Conservation (phyloP, 2,113 vertebrate genomes). For the Actenoides hombroni region DNA sequence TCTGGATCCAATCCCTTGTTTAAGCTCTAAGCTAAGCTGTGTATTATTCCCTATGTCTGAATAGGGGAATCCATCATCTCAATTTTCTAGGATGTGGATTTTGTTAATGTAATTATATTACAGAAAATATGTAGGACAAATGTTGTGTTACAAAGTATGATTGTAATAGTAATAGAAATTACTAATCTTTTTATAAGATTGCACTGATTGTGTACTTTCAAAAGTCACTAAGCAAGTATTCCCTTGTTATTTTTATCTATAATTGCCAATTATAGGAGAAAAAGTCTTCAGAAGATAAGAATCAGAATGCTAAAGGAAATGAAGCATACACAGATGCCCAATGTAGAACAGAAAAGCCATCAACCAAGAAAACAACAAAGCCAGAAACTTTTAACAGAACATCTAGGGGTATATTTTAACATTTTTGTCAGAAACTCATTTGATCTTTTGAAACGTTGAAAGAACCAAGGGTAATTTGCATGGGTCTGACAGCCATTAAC, state of each 20-base stretch:
- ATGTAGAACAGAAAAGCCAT: background rate
- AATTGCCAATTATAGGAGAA: conserved; percentile 47
- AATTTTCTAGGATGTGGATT: background rate
- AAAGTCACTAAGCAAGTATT: background rate
- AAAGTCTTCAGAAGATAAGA: background rate
- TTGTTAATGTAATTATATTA: background rate
- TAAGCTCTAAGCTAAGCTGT: background rate
- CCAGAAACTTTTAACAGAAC: conserved; percentile 24
- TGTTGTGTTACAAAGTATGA: background rate
- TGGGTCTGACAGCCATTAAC: background rate
- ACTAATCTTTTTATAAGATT: background rate
- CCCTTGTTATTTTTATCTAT: background rate
- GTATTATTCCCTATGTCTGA: background rate
- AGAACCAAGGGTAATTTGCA: background rate
- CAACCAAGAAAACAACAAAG: background rate
- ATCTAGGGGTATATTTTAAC: conserved; percentile 36
- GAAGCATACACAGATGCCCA: background rate
- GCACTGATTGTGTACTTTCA: background rate
- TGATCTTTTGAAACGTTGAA: background rate
- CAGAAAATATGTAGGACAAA: background rate
- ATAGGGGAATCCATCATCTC: background rate
- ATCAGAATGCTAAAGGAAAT: background rate
- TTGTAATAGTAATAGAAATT: background rate
- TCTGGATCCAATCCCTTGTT: background rate
- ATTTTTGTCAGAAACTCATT: background rate